Percentiles rank a stretch among this genome's conserved stretches.
Conservation (phyloP, 1,140 invertebrate genomes). For the Harpegnathos saltator region DNA sequence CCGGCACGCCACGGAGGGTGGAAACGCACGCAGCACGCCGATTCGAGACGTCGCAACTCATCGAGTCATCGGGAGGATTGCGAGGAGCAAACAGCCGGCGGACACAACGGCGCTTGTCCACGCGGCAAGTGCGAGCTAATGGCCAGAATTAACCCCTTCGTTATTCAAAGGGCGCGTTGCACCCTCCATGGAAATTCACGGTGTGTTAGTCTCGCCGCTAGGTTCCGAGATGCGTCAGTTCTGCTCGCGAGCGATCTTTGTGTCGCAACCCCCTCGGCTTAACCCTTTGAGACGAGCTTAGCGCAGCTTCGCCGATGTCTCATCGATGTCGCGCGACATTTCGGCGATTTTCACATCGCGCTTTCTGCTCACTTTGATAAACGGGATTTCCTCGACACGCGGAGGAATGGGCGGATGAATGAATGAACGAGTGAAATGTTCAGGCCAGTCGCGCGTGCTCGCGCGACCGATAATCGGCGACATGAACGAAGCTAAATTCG, state of each 20-base stretch:
- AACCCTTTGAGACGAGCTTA: constrained; percentile 25
- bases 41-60: constrained; percentile 81
- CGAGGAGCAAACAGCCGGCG: constrained; percentile 76
- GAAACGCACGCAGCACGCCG: constrained; percentile 12
- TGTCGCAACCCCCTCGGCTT: not conserved
- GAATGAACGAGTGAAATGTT: constrained; percentile 30
- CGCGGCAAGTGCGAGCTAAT: constrained; percentile 69
- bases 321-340: too few species aligned
- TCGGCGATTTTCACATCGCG: not conserved
- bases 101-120: constrained; percentile 74
- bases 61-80: constrained; percentile 64
- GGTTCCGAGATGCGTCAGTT: constrained; percentile 35
- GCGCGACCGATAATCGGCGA: constrained; percentile 36
- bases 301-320: not conserved
- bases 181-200: constrained; percentile 33
- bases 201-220: constrained; percentile 19
- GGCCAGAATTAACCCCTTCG: constrained; percentile 75
- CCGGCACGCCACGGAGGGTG: constrained; percentile 67
- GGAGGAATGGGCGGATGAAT: too few species aligned
- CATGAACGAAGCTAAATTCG: constrained; percentile 39
- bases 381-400: not conserved
- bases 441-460: not conserved
- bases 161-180: constrained; percentile 52
- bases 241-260: constrained; percentile 10
- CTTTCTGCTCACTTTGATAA: too few species aligned